Conservation (phyloP, 2,888 invertebrate species). For the Platynereis dumerilii region DNA sequence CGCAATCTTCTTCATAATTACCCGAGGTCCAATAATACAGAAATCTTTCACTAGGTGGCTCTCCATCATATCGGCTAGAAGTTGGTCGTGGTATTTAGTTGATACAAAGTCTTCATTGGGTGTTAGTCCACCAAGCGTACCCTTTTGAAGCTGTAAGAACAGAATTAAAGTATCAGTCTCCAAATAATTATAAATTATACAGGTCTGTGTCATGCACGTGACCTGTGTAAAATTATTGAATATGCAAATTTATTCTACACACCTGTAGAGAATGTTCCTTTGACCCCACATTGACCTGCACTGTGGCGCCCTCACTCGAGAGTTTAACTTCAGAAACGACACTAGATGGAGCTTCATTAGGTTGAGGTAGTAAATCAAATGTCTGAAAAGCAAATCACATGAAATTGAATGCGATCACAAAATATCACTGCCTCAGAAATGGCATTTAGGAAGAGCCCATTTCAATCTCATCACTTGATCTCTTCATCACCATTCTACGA, state of each 20-base stretch:
- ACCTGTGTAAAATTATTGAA: too few relatives aligned
- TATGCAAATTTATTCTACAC: background rate
- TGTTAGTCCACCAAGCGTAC: slow-evolving; percentile 16
- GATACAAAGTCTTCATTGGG: slow-evolving; percentile 68
- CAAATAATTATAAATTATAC: too few relatives aligned
- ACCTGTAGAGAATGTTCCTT: background rate
- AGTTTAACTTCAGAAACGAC: slow-evolving; percentile 18
- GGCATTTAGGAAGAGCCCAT: too few relatives aligned
- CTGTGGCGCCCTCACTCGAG: slow-evolving; percentile 23
- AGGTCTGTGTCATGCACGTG: too few relatives aligned
- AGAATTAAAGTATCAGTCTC: too few relatives aligned
- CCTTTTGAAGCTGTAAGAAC: slow-evolving; percentile 40
- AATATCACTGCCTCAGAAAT: too few relatives aligned
- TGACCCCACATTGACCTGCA: slow-evolving; percentile 23
- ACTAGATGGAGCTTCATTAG: background rate
- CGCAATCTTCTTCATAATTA: too few relatives aligned
- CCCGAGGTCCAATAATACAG: slow-evolving; percentile 84
- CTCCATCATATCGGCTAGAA: slow-evolving; percentile 79
- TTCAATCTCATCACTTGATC: too few relatives aligned
- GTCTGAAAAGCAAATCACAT: slow-evolving; percentile 14
- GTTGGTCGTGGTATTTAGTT: slow-evolving; percentile 79
- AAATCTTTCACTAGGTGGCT: slow-evolving; percentile 83
- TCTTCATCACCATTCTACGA: too few relatives aligned
- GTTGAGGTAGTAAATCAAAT: slow-evolving; percentile 19
- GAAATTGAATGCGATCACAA: too few relatives aligned